Percentiles rank a stretch among this genome's conserved stretches.
These are phyloP conservation scores for Folsomia manolachei DNA, from an alignment of 2,888 invertebrate genomes.

Conservation along the genomic window DNA sequence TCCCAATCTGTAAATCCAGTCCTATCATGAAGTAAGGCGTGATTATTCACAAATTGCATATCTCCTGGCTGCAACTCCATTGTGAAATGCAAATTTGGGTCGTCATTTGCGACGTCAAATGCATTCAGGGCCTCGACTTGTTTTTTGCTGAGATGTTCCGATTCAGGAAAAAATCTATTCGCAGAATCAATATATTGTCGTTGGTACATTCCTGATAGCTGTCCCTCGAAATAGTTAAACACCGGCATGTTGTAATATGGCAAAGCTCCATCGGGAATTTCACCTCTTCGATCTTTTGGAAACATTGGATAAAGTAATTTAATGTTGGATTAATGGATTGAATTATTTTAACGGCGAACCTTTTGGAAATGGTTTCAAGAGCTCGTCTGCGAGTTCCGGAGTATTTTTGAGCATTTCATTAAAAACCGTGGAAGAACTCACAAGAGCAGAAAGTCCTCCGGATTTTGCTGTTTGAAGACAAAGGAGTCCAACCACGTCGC, in stretches of 20 bases:
- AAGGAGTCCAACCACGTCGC: constrained; percentile 18
- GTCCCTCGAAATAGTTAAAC: constrained; percentile 10
- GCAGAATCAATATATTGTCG: constrained; percentile 17
- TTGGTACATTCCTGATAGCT: constrained; percentile 15
- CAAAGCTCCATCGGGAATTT: constrained; percentile 7
- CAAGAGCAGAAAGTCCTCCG: constrained; percentile 16
- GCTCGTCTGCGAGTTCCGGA: background rate
- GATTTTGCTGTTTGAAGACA: constrained; percentile 16
- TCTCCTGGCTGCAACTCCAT: constrained; percentile 21
- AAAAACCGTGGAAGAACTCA: constrained; percentile 16
- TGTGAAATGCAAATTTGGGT: constrained; percentile 12
- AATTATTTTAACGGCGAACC: too few species aligned
- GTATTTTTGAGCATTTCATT: constrained; percentile 15
- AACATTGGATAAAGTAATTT: constrained; percentile 6
- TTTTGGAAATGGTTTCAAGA: too few species aligned
- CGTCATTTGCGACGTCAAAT: constrained; percentile 13
- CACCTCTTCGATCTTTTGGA: constrained; percentile 12
- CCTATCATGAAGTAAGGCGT: constrained; percentile 17
- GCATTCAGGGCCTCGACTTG: constrained; percentile 17
- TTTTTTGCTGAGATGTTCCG: background rate
- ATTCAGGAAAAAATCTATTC: constrained; percentile 19
- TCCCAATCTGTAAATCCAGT: constrained; percentile 19
- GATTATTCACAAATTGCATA: constrained; percentile 24
- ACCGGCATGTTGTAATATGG: constrained; percentile 21
- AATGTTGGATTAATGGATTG: too few species aligned